Percentiles rank a stretch among this genome's conserved stretches.
phyloP scores from a whole-genome alignment of 2,888 invertebrate genomes.

The Lymantria dispar region DNA sequence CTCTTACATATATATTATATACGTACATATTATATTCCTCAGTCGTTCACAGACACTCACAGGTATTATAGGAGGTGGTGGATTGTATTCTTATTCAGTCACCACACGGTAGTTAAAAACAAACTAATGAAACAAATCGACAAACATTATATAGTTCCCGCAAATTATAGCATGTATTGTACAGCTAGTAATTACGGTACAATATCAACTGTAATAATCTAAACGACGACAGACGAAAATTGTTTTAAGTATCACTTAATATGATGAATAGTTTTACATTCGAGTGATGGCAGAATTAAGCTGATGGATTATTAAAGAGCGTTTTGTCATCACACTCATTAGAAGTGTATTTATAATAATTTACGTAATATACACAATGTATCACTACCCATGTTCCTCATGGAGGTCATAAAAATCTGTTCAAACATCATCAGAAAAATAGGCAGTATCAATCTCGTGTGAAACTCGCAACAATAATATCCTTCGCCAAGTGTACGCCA shows the following conservation, averaged over 20 bases:
- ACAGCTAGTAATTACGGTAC: conserved; percentile 47
- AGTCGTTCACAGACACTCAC: no score
- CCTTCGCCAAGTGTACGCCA: no score
- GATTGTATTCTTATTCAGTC: no score
- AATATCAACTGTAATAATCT: conserved; percentile 46
- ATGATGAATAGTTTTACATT: conserved; percentile 21
- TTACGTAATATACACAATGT: no score
- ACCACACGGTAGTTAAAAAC: not conserved
- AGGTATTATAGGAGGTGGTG: no score
- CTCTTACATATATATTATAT: no score
- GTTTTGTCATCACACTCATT: conserved; percentile 11
- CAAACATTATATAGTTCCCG: conserved; percentile 18
- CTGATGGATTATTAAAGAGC: conserved; percentile 12
- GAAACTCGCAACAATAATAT: no score
- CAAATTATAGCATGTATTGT: conserved; percentile 51
- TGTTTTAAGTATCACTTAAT: conserved; percentile 36
- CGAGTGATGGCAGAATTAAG: conserved; percentile 11
- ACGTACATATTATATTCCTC: no score
- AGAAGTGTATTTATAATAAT: not conserved
- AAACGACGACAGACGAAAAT: conserved; percentile 38
- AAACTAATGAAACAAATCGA: conserved; percentile 13
- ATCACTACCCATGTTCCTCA: no score
- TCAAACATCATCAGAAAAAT: no score
- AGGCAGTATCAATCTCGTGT: no score
- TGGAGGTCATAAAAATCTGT: no score